phyloP scores from a whole-genome alignment of 2,797 vertebrate species.

The Chromis chromis region DNA sequence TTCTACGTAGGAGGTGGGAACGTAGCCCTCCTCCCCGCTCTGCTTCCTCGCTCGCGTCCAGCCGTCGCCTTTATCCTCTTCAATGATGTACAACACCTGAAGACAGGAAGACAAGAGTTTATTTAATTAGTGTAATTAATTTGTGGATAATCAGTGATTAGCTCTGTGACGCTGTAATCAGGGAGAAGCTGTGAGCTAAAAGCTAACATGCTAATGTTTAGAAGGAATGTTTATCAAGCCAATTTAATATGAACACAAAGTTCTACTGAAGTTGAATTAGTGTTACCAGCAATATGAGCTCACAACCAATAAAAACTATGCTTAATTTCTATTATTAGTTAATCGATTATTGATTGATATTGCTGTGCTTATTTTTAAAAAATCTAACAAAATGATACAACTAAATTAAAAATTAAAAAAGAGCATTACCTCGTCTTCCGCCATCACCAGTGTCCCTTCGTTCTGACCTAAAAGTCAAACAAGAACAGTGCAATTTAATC shows the following conservation, averaged over 20 bases:
- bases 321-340: no score
- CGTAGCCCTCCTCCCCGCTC: constrained; percentile 96
- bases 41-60: constrained; percentile 97
- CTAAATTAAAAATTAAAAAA: neutral
- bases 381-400: neutral
- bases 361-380: no score
- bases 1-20: constrained; percentile 98
- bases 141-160: neutral
- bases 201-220: no score
- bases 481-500: constrained; percentile 16
- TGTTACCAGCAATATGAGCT: no score
- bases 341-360: no score
- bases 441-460: constrained; percentile 96
- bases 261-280: no score
- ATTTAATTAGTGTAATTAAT: neutral
- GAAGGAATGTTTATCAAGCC: no score
- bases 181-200: no score
- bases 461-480: constrained; percentile 89
- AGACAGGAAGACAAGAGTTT: fast-evolving
- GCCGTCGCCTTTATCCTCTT: constrained; percentile 98
- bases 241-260: no score
- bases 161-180: neutral
- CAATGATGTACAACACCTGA: constrained; percentile 93
- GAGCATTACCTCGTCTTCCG: constrained; percentile 89
- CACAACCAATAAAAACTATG: no score